Evolutionary conservation across 2,888 invertebrate species (phyloP), one percentile per base, ranked within the genome.

Genomic region (Tenthredo distinguenda): DNA sequence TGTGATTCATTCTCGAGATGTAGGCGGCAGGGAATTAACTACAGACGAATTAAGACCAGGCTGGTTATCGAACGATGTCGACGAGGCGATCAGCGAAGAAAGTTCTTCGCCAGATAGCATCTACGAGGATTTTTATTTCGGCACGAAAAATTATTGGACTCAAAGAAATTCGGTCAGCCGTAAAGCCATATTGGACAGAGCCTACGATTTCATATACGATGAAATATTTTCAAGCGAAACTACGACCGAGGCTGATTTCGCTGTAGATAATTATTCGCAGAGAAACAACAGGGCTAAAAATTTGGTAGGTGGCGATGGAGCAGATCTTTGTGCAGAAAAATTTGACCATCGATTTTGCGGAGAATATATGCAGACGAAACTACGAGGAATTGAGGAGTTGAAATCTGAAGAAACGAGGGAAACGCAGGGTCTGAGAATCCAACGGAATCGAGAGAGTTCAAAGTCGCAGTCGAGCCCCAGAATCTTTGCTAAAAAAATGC

Each of bases 141-240:
- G 15, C 10, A 50, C 34, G 6, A 55, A 34, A 40, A 77, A 77
- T 55, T 55, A 34, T 81, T 62, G 21, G 62, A 40, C 2, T 21
- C 40, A 26, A 0, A 15, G 26, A 40, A 62, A 62, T 9, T 37
- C 62, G 12, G 4, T 31, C 6, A 58, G 10, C 6, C 37, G 31
- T 12, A 79, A 37, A 58, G 55, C 34, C 31, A 21, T 58, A n/a
- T 62, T 79, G 40, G 79, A 58, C 62, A 79, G 58, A 40, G 79
- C 40, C 10, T 58, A 81, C 15, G 62, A 81, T 50, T 58, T 58
- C 2, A 18, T 81, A n/a, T 21, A 81, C 21, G 79, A 62, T n/a
- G 79, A 62, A 15, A 37, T 18, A 40, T 81, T 58, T 21, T 12
- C 79, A 21, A 81, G 26, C 79, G 79, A 58, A 21, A 62, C 37